phyloP scores from a whole-genome alignment of 2,888 invertebrate genomes.

The Tiliacea aurago region DNA sequence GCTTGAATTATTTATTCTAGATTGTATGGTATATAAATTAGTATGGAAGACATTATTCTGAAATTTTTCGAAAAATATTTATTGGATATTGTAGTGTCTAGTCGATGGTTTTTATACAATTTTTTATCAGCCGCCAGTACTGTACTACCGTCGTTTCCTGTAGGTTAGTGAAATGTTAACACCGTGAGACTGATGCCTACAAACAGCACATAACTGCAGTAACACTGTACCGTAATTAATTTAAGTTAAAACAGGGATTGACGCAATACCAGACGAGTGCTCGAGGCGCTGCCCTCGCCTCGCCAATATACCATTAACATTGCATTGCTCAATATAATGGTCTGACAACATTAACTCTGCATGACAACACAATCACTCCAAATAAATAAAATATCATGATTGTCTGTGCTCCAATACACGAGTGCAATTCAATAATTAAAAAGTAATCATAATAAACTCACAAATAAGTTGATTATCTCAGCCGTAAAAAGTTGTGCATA shows the following conservation, averaged over 20 bases:
- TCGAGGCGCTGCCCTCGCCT: conserved; percentile 26
- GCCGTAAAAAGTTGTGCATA: conserved; percentile 58
- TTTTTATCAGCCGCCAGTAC: conserved; percentile 71
- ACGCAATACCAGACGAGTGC: conserved; percentile 83
- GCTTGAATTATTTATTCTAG: conserved; percentile 87
- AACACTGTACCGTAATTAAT: conserved; percentile 77
- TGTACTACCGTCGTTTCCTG: conserved; percentile 61
- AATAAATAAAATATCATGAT: conserved; percentile 1
- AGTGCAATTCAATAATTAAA: conserved; percentile 26
- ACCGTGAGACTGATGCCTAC: conserved; percentile 80
- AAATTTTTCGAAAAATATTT: conserved; percentile 78
- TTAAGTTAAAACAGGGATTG: conserved; percentile 81
- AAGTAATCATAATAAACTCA: conserved; percentile 20
- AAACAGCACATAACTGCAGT: conserved; percentile 67
- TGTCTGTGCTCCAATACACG: conserved; percentile 6
- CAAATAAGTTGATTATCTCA: conserved; percentile 15
- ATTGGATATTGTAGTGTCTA: conserved; percentile 87
- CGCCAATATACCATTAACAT: conserved; percentile 31
- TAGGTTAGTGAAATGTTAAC: conserved; percentile 73
- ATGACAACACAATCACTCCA: conserved; percentile 26
- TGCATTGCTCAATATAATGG: conserved; percentile 47
- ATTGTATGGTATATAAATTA: conserved; percentile 75
- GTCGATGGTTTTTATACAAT: conserved; percentile 81
- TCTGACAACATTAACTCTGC: conserved; percentile 61
- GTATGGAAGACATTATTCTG: conserved; percentile 71